Base-by-base conservation (phyloP, 2,797 vertebrate species). In the Lutjanus argentimaculatus region DNA sequence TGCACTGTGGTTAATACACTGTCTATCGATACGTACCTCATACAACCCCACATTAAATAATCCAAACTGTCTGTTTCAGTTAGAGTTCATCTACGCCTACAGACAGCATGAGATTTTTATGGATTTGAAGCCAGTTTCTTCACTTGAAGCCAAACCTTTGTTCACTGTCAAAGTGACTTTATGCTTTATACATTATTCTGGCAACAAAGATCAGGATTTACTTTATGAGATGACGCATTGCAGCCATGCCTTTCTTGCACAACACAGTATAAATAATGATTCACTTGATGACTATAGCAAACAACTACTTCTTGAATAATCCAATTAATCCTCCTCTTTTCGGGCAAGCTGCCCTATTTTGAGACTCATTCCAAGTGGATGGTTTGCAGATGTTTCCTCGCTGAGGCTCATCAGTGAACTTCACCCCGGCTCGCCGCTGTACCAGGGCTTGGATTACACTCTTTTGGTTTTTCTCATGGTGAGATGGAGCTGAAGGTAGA, bases 381-480 rank as follows among this genome's bases (percentile, higher is more conserved):
- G 87, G 88, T 62, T 94, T 92, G 90, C 91, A 94, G 93, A 95
- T 94, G 93, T 92, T 89, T 89, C 83, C 67, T 79, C 2, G 11
- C 65, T 8, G 48, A 65, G 77, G 48, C 88, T 88, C 88, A 80
- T 87, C 84, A 22, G 82, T 80, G 87, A 91, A 92, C 83, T 75
- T 82, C 74, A 22, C 42, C 72, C 68, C 57, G 6, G 48, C 48
- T 81, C 57, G 8, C 55, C 48, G 74, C 73, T 80, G 70, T 51
- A 72, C 52, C 70, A 16, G 65, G 56, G 30, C 75, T 92, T 75
- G 67, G 67, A 75, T 91, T 87, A 75, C 89, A 56, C 59, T 58
- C 40, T 72, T 70, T 80, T 73, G 62, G 10, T 85, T 91, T 83
- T 89, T 85, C 80, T 93, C 88, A 85, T 72, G 80, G 64, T 72